phyloP scores from a whole-genome alignment of 2,113 vertebrate species.

The Nannospalax galili region DNA sequence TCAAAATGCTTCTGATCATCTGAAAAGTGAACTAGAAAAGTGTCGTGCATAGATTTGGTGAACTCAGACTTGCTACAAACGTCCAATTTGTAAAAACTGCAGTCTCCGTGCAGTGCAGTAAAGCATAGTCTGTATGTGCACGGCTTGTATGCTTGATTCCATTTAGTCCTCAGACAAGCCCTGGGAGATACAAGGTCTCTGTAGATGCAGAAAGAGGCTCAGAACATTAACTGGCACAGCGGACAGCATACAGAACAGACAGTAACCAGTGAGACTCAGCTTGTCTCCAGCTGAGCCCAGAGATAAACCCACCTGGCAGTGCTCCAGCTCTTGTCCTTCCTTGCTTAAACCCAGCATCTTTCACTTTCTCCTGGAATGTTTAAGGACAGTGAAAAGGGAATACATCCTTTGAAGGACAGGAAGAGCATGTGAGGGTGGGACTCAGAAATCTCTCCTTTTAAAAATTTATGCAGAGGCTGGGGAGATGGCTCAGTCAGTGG shows the following conservation, averaged over 20 bases:
- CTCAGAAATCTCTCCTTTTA: background rate
- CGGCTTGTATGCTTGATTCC: too few species aligned
- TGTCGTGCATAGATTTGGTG: background rate
- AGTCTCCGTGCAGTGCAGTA: background rate
- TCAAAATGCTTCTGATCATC: background rate
- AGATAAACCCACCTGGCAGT: background rate
- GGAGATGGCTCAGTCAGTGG: background rate
- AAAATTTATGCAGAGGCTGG: background rate
- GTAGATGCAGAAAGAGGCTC: background rate
- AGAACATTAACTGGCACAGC: background rate
- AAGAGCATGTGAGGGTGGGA: background rate
- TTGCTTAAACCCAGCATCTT: background rate
- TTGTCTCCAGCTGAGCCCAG: rapidly evolving
- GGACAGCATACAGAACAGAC: background rate
- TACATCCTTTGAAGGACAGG: background rate
- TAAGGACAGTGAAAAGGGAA: background rate
- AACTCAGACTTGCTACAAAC: background rate
- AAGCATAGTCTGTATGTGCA: background rate
- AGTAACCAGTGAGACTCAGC: background rate
- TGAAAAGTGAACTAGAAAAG: background rate
- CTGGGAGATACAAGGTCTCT: background rate
- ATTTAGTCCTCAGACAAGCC: too few species aligned
- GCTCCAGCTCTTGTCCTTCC: too few species aligned
- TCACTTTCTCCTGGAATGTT: background rate
- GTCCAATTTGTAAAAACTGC: background rate